Conservation (phyloP, 92 coral and sea anemone species). For the Zoanthus sociatus region DNA sequence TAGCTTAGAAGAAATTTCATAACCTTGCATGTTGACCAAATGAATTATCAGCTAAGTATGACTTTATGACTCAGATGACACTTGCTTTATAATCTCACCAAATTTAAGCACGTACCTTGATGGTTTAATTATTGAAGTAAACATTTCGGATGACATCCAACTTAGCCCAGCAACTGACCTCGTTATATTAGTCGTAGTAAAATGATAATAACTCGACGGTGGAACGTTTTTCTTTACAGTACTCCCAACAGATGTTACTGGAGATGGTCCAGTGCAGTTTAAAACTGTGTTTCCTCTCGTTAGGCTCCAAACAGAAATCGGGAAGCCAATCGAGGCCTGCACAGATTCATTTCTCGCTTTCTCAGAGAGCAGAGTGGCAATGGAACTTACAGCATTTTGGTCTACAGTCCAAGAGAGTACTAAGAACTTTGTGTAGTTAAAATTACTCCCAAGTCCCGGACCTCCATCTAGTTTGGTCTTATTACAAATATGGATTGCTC, state of each 20-base stretch:
- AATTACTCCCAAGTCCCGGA: conserved; percentile 8
- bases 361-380: not conserved
- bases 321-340: conserved; percentile 7
- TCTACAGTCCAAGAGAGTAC: conserved; percentile 18
- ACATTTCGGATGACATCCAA: not conserved
- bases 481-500: conserved; percentile 20
- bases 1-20: too few species aligned
- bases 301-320: not conserved
- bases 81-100: not conserved
- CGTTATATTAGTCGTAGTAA: not conserved
- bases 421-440: not conserved
- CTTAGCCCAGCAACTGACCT: not conserved
- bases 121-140: not conserved
- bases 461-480: conserved; percentile 11
- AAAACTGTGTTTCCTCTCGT: conserved; percentile 4
- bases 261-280: not conserved
- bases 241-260: not conserved
- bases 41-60: too few species aligned
- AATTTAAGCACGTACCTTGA: conserved; percentile 10
- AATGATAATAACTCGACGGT: not conserved
- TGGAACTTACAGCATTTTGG: not conserved
- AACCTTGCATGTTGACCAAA: too few species aligned
- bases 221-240: not conserved
- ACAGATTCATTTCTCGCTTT: conserved; percentile 20
- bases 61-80: too few species aligned